Evolutionary conservation across 2,113 vertebrate genomes (phyloP).

Genomic region (Poeciliopsis turrubarensis): DNA sequence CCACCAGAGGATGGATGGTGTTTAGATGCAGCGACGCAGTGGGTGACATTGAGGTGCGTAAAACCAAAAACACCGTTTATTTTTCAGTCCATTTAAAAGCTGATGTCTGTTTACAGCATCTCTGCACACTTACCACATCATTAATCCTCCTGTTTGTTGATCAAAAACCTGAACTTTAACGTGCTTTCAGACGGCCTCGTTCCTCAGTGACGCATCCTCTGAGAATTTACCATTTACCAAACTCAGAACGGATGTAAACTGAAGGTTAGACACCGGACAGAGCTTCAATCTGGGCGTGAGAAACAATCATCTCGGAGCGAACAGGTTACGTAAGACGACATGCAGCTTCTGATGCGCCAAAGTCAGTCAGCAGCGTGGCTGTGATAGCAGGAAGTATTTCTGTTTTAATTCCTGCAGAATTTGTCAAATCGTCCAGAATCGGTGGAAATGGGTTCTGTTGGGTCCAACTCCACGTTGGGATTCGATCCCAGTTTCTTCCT

Average conservation of each 20-base stretch:
- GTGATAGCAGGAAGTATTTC: not conserved
- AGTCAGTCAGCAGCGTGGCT: not conserved
- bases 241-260: not conserved
- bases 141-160: constrained; percentile 5
- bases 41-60: constrained; percentile 23
- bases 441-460: constrained; percentile 1
- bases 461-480: not conserved
- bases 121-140: not conserved
- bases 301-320: not conserved
- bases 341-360: no score
- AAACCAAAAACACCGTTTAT: constrained; percentile 7
- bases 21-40: constrained; percentile 41
- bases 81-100: not conserved
- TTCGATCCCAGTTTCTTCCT: constrained; percentile 6
- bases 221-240: not conserved
- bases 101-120: not conserved
- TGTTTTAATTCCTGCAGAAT: not conserved
- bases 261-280: not conserved
- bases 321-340: not conserved
- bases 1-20: constrained; percentile 19
- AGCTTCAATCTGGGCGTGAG: not conserved
- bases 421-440: not conserved
- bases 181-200: not conserved
- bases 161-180: not conserved
- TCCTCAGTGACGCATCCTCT: not conserved